These are phyloP conservation scores for Lycophotia porphyrea DNA, from an alignment of 2,888 invertebrate species.

Conservation along the genomic window DNA sequence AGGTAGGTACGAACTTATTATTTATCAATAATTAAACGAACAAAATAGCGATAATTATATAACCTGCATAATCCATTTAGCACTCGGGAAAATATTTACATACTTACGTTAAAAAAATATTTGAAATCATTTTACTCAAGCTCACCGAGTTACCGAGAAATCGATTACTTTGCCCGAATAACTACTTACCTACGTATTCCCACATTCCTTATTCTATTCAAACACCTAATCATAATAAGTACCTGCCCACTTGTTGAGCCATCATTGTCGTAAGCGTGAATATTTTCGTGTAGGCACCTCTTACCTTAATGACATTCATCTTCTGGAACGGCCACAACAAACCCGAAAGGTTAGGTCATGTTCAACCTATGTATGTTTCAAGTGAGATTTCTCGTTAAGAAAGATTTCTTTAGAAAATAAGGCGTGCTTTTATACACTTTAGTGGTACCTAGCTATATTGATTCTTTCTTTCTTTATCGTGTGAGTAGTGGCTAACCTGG, in stretches of 20 bases:
- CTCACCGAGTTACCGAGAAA: conserved; percentile 13
- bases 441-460: background rate
- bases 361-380: background rate
- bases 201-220: conserved; percentile 49
- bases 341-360: conserved; percentile 7
- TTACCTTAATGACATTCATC: conserved; percentile 47
- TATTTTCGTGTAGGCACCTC: conserved; percentile 40
- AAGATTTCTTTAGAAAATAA: conserved; percentile 11
- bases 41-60: background rate
- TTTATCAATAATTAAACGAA: background rate
- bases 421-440: background rate
- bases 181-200: conserved; percentile 31
- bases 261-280: conserved; percentile 37
- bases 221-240: conserved; percentile 63
- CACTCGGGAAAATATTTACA: background rate
- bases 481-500: no score
- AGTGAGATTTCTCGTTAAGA: background rate
- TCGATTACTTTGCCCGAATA: conserved; percentile 42
- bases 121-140: conserved; percentile 16
- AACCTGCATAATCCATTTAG: conserved; percentile 26
- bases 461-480: no score
- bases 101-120: conserved; percentile 1
- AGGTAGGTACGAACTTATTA: background rate
- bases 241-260: conserved; percentile 57
- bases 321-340: conserved; percentile 33